Percentiles rank a stretch among this genome's conserved stretches.
Evolutionary conservation across 1,140 invertebrate species (phyloP).

Genomic region (Antheraea pernyi): DNA sequence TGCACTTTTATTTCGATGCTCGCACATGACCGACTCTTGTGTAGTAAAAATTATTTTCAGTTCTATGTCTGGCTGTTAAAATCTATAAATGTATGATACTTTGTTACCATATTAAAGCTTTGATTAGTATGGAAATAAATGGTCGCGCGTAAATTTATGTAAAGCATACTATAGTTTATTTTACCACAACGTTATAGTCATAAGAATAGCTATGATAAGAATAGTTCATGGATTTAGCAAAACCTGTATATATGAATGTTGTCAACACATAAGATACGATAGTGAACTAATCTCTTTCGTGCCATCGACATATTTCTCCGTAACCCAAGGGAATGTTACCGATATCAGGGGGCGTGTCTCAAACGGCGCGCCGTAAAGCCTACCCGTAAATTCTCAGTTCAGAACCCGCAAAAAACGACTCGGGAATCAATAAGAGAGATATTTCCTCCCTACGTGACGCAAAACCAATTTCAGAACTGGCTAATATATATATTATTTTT

Average conservation of each 20-base stretch:
- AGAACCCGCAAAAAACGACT: not conserved
- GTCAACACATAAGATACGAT: not conserved
- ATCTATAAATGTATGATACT: too few species aligned
- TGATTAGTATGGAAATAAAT: too few species aligned
- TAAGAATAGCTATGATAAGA: too few species aligned
- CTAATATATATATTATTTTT: constrained; percentile 10
- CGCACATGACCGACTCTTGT: too few species aligned
- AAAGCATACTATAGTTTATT: too few species aligned
- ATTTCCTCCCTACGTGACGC: not conserved
- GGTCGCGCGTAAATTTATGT: too few species aligned
- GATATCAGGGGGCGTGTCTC: constrained; percentile 3
- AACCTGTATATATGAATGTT: not conserved
- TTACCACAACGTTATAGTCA: too few species aligned
- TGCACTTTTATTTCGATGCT: too few species aligned
- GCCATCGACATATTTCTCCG: not conserved
- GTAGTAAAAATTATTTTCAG: too few species aligned
- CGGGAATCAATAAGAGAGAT: constrained; percentile 1
- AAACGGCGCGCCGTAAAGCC: not conserved
- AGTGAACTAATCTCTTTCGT: not conserved
- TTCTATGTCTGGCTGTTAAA: too few species aligned
- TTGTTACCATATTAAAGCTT: not conserved
- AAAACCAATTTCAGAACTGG: not conserved
- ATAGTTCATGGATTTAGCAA: too few species aligned
- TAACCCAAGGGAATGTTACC: not conserved
- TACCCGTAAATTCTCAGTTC: constrained; percentile 3